Conservation (phyloP, 2,888 invertebrate species). For the Pasiphila rectangulata region DNA sequence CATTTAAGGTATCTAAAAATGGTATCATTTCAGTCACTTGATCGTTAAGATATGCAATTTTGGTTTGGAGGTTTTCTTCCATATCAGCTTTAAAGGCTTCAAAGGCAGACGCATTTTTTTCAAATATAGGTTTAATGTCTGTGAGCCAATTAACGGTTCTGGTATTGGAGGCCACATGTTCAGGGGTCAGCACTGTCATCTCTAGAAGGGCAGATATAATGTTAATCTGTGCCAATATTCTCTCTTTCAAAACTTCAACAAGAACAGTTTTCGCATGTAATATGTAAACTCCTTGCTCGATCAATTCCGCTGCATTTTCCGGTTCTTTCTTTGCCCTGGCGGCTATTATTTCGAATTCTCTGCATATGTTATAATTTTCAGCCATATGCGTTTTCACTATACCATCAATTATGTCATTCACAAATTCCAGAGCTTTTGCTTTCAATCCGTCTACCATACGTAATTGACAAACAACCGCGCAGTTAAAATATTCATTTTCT, state of each 20-base stretch:
- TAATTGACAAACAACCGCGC: slow-evolving; percentile 83
- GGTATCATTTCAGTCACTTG: slow-evolving; percentile 87
- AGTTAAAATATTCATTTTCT: slow-evolving; percentile 84
- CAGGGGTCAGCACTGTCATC: slow-evolving; percentile 85
- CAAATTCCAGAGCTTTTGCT: slow-evolving; percentile 77
- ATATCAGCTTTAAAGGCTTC: slow-evolving; percentile 91
- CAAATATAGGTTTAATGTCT: slow-evolving; percentile 90
- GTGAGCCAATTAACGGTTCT: slow-evolving; percentile 91
- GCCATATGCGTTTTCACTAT: slow-evolving; percentile 83
- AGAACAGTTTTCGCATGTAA: slow-evolving; percentile 87
- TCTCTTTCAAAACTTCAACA: slow-evolving; percentile 84
- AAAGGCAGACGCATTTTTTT: slow-evolving; percentile 88
- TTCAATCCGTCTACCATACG: slow-evolving; percentile 83
- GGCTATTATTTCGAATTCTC: slow-evolving; percentile 86
- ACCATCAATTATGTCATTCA: slow-evolving; percentile 82
- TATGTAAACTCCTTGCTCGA: slow-evolving; percentile 91
- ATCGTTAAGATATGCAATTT: slow-evolving; percentile 85
- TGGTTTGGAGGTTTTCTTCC: slow-evolving; percentile 88
- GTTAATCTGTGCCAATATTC: slow-evolving; percentile 84
- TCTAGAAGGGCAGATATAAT: slow-evolving; percentile 87
- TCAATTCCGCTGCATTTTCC: slow-evolving; percentile 88
- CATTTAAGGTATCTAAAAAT: slow-evolving; percentile 87
- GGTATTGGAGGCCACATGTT: slow-evolving; percentile 90
- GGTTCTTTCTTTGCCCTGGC: slow-evolving; percentile 86
- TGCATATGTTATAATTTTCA: slow-evolving; percentile 85